A percentile compares a stretch with the other conserved stretches of the same genome.
Evolutionary conservation across 2,113 vertebrate species (phyloP).

Genomic region (Cyanoderma ruficeps): DNA sequence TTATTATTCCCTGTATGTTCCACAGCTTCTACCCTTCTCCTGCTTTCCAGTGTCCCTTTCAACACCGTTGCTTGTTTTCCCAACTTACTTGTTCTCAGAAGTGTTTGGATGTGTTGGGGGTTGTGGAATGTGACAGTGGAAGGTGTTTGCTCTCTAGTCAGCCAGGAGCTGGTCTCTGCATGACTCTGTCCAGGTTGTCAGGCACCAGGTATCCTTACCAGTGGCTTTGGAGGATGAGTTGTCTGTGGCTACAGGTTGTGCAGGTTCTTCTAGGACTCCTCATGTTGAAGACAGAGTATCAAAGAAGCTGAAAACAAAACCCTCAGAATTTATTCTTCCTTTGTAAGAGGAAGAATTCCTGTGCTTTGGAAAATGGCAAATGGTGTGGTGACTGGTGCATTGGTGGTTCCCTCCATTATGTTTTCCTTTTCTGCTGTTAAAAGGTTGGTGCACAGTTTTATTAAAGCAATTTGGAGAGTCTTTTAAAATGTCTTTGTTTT

Average conservation of each 20-base stretch:
- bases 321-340: neutral
- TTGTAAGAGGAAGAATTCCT: neutral
- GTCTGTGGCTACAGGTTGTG: fast-evolving
- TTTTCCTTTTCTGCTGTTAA: neutral
- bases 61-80: neutral
- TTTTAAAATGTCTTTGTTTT: neutral
- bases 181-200: neutral
- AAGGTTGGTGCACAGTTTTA: neutral
- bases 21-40: neutral
- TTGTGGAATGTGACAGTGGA: neutral
- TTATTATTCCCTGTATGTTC: neutral
- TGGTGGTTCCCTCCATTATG: fast-evolving
- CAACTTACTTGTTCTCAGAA: neutral
- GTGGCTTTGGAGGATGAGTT: neutral
- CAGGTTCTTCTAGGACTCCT: neutral
- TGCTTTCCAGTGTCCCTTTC: neutral
- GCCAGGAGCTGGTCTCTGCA: neutral
- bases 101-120: neutral
- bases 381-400: neutral
- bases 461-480: neutral
- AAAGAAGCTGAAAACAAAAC: neutral
- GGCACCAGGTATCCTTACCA: neutral
- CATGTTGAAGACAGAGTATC: neutral
- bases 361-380: neutral
- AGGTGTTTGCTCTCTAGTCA: neutral